Conservation (phyloP, 2,797 vertebrate genomes). For the Glyptemys insculpta region DNA sequence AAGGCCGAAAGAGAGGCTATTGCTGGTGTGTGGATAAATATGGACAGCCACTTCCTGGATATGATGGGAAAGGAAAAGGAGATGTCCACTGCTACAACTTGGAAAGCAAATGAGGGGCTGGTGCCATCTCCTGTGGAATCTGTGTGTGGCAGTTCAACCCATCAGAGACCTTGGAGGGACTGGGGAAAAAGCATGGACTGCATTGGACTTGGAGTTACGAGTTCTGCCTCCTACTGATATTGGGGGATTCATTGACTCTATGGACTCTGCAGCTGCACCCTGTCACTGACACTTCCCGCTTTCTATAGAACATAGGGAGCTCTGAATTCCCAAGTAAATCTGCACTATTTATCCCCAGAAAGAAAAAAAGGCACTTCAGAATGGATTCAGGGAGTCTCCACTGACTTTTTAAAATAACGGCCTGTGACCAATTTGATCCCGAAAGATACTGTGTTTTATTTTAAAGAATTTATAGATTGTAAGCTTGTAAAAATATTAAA, state of each 20-base stretch:
- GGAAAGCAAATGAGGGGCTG: slow-evolving; percentile 79
- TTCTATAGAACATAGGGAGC: slow-evolving; percentile 66
- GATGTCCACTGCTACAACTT: slow-evolving; percentile 89
- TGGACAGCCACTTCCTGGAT: slow-evolving; percentile 91
- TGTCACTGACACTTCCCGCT: slow-evolving; percentile 58
- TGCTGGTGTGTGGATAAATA: slow-evolving; percentile 99
- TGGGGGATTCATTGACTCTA: not conserved
- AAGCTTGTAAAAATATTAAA: slow-evolving; percentile 44
- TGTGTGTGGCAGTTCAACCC: slow-evolving; percentile 47
- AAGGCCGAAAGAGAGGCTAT: slow-evolving; percentile 93
- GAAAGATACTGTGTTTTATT: slow-evolving; percentile 38
- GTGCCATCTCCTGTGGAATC: slow-evolving; percentile 45
- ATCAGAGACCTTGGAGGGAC: slow-evolving; percentile 77
- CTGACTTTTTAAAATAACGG: slow-evolving; percentile 79
- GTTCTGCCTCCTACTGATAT: slow-evolving; percentile 31
- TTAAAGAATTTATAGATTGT: slow-evolving; percentile 44
- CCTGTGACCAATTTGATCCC: slow-evolving; percentile 70
- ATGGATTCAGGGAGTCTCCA: slow-evolving; percentile 84
- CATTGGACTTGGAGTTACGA: not conserved
- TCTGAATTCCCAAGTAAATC: slow-evolving; percentile 76
- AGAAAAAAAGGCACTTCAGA: slow-evolving; percentile 61
- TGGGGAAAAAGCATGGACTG: slow-evolving; percentile 53
- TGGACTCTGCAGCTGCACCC: slow-evolving; percentile 39
- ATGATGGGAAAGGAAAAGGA: slow-evolving; percentile 87
- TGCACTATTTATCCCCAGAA: slow-evolving; percentile 84